Evolutionary conservation across 2,888 invertebrate species (phyloP).

Genomic region (Dexiosoma caninum): DNA sequence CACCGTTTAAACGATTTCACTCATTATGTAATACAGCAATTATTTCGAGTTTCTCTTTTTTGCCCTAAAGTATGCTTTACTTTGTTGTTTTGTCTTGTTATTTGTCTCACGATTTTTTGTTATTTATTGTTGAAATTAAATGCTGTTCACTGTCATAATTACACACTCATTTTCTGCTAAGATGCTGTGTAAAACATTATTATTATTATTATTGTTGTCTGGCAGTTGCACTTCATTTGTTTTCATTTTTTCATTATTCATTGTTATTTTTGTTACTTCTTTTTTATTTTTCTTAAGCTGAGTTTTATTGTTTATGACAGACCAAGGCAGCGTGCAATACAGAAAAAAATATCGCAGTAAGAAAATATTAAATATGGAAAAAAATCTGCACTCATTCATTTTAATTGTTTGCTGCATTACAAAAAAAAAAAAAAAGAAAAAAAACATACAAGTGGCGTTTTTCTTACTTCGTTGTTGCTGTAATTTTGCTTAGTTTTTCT

Average conservation of each 20-base stretch:
- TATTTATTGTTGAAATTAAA: conserved; percentile 51
- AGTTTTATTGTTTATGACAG: conserved; percentile 60
- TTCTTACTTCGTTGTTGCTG: background rate
- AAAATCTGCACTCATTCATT: conserved; percentile 19
- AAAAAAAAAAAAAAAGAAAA: background rate
- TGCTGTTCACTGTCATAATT: conserved; percentile 61
- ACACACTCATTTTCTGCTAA: conserved; percentile 54
- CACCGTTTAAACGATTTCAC: too few relatives aligned
- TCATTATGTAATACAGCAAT: background rate
- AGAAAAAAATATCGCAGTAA: too few relatives aligned
- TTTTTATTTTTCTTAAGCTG: conserved; percentile 7
- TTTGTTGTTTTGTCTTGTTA: conserved; percentile 9
- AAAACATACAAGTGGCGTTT: background rate
- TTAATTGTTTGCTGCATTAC: conserved; percentile 44
- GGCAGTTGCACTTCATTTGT: conserved; percentile 59
- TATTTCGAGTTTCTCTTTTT: conserved; percentile 12
- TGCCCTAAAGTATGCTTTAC: conserved; percentile 40
- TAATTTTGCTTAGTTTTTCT: background rate
- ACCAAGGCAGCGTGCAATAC: conserved; percentile 21
- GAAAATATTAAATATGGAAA: background rate
- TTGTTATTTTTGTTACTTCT: background rate
- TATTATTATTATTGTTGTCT: conserved; percentile 49
- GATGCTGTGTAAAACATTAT: conserved; percentile 44
- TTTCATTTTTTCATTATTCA: background rate
- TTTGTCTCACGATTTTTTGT: conserved; percentile 13